phyloP scores from a whole-genome alignment of 2,113 vertebrate species.

The Trinectes maculatus region DNA sequence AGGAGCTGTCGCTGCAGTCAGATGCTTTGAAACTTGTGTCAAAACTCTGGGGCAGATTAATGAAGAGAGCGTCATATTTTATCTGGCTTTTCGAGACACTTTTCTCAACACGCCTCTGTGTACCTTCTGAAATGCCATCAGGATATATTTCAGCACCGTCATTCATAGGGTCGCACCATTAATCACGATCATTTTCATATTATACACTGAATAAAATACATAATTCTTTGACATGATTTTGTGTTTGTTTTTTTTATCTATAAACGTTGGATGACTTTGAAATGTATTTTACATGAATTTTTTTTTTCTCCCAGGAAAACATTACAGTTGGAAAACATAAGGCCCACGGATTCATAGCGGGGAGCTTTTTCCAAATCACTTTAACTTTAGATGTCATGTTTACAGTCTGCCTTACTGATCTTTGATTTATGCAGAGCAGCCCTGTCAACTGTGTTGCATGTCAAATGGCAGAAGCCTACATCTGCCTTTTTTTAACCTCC shows the following conservation, averaged over 20 bases:
- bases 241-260: neutral
- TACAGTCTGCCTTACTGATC: constrained; percentile 13
- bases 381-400: constrained; percentile 31
- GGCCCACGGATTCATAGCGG: neutral
- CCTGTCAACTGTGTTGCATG: constrained; percentile 14
- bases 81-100: neutral
- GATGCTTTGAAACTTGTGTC: constrained; percentile 36
- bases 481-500: constrained; percentile 16
- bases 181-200: too few relatives aligned
- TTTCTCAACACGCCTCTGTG: neutral
- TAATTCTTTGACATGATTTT: neutral
- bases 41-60: constrained; percentile 28
- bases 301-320: too few relatives aligned
- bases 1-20: constrained; percentile 16
- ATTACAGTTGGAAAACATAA: neutral
- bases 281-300: neutral
- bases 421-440: constrained; percentile 15
- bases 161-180: too few relatives aligned
- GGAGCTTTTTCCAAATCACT: constrained; percentile 5
- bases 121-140: neutral
- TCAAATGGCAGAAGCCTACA: neutral
- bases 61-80: neutral
- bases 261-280: neutral
- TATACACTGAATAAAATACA: neutral
- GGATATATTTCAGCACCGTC: neutral